phyloP scores from a whole-genome alignment of 2,797 vertebrate species.

The Paedocypris micromegethes region DNA sequence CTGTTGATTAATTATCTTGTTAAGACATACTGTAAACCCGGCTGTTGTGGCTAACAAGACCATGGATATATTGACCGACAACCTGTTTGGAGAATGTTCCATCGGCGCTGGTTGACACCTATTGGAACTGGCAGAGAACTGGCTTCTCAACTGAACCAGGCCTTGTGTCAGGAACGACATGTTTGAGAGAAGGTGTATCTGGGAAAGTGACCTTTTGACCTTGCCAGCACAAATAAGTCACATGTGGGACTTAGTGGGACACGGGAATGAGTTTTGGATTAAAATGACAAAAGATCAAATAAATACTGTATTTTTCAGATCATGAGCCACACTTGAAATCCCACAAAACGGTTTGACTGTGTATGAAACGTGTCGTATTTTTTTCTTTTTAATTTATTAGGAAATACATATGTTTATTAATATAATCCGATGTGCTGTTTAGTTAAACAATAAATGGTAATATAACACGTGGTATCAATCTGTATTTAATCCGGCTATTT shows the following conservation, averaged over 20 bases:
- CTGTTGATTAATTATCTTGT: slow-evolving; percentile 55
- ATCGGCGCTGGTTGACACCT: slow-evolving; percentile 1
- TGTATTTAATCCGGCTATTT: too few species aligned
- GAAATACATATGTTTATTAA: too few species aligned
- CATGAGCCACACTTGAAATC: too few species aligned
- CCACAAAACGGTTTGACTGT: too few species aligned
- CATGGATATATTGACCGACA: slow-evolving; percentile 43
- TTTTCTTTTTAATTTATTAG: background rate
- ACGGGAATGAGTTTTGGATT: too few species aligned
- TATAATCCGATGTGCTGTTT: too few species aligned
- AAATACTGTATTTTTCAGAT: too few species aligned
- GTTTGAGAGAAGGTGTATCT: slow-evolving; percentile 2
- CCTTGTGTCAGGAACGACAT: background rate
- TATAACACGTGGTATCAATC: too few species aligned
- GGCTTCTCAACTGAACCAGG: background rate
- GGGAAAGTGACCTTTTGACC: slow-evolving; percentile 2
- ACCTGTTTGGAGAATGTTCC: slow-evolving; percentile 27
- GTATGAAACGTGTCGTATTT: background rate
- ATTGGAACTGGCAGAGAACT: too few species aligned
- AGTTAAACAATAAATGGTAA: too few species aligned
- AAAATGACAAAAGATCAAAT: too few species aligned
- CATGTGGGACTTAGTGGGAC: too few species aligned
- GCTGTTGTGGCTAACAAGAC: slow-evolving; percentile 43
- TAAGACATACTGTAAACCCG: slow-evolving; percentile 18
- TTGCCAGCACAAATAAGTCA: background rate